Evolutionary conservation across 2,113 vertebrate species (phyloP).

Genomic region (Vanacampus margaritifer): DNA sequence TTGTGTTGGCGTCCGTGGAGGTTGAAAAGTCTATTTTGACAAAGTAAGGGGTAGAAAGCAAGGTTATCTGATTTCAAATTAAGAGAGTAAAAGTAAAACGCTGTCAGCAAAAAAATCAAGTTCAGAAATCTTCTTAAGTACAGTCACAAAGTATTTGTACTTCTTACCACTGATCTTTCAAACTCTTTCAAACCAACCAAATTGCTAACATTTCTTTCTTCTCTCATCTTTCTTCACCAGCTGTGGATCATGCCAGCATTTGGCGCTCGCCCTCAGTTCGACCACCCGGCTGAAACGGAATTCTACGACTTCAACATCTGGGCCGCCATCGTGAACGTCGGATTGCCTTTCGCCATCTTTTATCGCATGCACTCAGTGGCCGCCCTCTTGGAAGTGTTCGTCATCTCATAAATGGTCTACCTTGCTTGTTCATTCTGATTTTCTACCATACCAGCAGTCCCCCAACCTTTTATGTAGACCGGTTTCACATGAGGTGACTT

Average conservation of each 20-base stretch:
- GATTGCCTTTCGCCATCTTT: slow-evolving; percentile 93
- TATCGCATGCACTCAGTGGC: slow-evolving; percentile 97
- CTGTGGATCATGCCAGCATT: slow-evolving; percentile 97
- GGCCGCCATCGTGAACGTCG: slow-evolving; percentile 86
- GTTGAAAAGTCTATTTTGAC: background rate
- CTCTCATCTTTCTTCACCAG: slow-evolving; percentile 57
- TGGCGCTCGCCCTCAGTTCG: slow-evolving; percentile 90
- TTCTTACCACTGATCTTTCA: background rate
- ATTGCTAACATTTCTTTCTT: background rate
- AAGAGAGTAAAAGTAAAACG: too few relatives aligned
- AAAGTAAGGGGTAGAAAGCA: too few relatives aligned
- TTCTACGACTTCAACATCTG: slow-evolving; percentile 85
- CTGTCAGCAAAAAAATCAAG: too few relatives aligned
- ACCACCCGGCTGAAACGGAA: slow-evolving; percentile 75
- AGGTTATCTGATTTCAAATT: too few relatives aligned
- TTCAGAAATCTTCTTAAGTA: too few relatives aligned
- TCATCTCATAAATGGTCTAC: slow-evolving; percentile 71
- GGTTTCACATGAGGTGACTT: background rate
- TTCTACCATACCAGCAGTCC: background rate
- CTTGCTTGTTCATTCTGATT: background rate
- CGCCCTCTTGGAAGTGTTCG: slow-evolving; percentile 88
- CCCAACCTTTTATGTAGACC: background rate
- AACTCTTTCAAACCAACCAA: background rate
- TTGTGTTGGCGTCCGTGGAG: too few relatives aligned
- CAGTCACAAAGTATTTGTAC: too few relatives aligned